Conservation (phyloP, 2,888 invertebrate genomes). For the Cantharis rustica region DNA sequence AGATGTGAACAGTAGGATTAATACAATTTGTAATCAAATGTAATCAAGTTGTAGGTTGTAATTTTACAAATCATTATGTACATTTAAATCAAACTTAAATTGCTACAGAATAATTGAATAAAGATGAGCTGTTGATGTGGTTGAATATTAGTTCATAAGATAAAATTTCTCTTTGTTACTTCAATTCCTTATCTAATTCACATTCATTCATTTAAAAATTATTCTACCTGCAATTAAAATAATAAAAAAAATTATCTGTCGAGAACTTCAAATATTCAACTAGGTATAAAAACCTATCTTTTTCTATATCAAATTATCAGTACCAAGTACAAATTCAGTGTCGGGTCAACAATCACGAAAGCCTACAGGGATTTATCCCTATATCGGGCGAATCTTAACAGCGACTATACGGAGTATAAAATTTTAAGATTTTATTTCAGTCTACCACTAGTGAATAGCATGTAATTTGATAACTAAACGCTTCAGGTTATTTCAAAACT, state of each 20-base stretch:
- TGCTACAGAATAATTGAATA: not conserved
- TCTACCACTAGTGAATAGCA: constrained; percentile 9
- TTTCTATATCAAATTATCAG: constrained; percentile 1
- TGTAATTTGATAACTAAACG: not conserved
- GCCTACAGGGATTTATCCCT: constrained; percentile 12
- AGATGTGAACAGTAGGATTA: not conserved
- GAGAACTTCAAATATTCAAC: not conserved
- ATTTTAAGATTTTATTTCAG: constrained; percentile 8
- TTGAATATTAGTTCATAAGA: not conserved
- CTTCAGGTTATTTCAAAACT: not conserved
- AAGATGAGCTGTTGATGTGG: not conserved
- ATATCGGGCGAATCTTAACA: constrained; percentile 16
- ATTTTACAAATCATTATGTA: not conserved
- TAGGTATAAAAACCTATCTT: not conserved
- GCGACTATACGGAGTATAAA: constrained; percentile 5
- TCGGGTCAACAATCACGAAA: constrained; percentile 17
- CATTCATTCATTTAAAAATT: not conserved
- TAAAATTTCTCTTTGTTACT: not conserved
- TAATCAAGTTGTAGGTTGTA: not conserved
- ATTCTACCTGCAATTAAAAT: not conserved
- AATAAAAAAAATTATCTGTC: not conserved
- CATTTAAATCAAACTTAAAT: not conserved
- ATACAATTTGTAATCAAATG: not conserved
- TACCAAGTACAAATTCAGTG: constrained; percentile 13
- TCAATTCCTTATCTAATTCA: not conserved